Evolutionary conservation across 2,888 invertebrate genomes (phyloP).

Genomic region (Drosophila histrio): DNA sequence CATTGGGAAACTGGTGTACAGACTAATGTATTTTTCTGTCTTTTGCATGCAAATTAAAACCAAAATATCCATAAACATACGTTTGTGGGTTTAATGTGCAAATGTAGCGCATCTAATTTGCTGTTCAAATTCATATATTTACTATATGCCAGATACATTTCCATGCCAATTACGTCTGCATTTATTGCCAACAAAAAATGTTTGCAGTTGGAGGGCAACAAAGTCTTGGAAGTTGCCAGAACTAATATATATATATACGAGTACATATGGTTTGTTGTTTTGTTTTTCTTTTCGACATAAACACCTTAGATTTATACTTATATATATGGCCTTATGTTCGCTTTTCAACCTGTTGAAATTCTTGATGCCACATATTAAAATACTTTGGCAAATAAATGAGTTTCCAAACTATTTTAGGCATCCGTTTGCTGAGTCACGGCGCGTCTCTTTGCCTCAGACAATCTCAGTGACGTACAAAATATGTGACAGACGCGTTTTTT

Average conservation of each 20-base stretch:
- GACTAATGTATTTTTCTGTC: conserved; percentile 1
- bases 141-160: conserved; percentile 3
- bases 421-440: conserved; percentile 63
- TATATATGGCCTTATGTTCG: conserved; percentile 21
- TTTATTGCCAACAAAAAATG: conserved; percentile 10
- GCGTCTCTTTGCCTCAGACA: conserved; percentile 50
- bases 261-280: conserved; percentile 2
- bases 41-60: conserved; percentile 5
- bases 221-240: conserved; percentile 50
- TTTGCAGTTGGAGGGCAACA: conserved; percentile 16
- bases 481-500: conserved; percentile 5
- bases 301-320: conserved; percentile 25
- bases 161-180: neutral
- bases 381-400: conserved; percentile 59
- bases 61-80: conserved; percentile 12
- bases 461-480: conserved; percentile 51
- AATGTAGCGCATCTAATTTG: neutral
- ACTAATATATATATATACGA: conserved; percentile 2
- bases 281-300: conserved; percentile 8
- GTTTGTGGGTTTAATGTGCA: neutral
- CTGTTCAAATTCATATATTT: neutral
- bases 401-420: conserved; percentile 61
- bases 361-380: conserved; percentile 54
- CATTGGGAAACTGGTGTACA: conserved; percentile 34
- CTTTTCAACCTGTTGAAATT: conserved; percentile 60